phyloP scores from a whole-genome alignment of 2,888 invertebrate genomes.

The Cordilura impudica region DNA sequence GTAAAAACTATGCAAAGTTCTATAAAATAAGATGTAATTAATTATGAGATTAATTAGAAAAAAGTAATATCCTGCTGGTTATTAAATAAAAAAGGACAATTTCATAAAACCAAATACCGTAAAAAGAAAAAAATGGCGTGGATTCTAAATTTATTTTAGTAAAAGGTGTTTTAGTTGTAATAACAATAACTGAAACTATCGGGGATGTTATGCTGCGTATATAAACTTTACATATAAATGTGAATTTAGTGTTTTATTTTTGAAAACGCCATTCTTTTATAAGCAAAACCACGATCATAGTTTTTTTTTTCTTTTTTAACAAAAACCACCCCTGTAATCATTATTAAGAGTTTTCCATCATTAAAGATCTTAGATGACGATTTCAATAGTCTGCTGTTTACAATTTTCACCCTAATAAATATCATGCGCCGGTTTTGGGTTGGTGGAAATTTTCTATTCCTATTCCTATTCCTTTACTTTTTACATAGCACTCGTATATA shows the following conservation, averaged over 20 bases:
- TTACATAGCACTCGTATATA: background rate
- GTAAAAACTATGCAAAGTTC: conserved; percentile 13
- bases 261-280: background rate
- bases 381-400: conserved; percentile 1
- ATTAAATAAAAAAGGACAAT: conserved; percentile 21
- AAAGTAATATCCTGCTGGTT: conserved; percentile 56
- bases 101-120: background rate
- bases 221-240: background rate
- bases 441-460: conserved; percentile 25
- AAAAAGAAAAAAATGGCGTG: conserved; percentile 27
- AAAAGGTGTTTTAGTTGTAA: conserved; percentile 31
- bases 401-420: background rate
- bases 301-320: background rate
- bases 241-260: background rate
- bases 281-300: no score
- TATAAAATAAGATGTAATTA: conserved; percentile 40
- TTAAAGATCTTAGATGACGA: background rate
- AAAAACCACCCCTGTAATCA: background rate
- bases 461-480: no score
- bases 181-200: background rate
- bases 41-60: conserved; percentile 57
- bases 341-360: background rate
- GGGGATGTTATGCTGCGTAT: no score
- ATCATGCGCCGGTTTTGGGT: background rate
- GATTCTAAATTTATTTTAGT: background rate